These are phyloP conservation scores for Falcunculus frontatus DNA, from an alignment of 2,113 vertebrate species.

Conservation along the genomic window DNA sequence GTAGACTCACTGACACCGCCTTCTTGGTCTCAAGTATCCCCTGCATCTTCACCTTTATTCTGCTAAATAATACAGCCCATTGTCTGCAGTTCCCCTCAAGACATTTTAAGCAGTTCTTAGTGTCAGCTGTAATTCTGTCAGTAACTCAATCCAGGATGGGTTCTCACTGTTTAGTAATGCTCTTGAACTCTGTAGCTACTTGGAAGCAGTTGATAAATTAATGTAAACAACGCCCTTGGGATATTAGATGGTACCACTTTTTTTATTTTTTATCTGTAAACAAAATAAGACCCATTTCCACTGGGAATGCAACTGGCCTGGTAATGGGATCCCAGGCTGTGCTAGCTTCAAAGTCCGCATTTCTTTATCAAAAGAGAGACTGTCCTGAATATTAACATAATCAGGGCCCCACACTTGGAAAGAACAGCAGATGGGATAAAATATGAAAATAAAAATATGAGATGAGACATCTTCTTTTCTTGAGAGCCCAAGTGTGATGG, in stretches of 20 bases:
- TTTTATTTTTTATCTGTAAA: constrained; percentile 79
- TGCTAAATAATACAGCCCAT: constrained; percentile 79
- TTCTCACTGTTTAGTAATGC: constrained; percentile 66
- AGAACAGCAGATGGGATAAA: not conserved
- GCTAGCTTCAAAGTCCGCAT: not conserved
- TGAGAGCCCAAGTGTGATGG: not conserved
- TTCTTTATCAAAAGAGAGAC: not conserved
- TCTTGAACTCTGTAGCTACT: constrained; percentile 69
- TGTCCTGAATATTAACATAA: not conserved
- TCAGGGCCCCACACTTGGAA: not conserved
- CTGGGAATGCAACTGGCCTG: constrained; percentile 3
- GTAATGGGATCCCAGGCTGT: constrained; percentile 1
- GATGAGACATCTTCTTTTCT: not conserved
- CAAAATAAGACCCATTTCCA: constrained; percentile 49
- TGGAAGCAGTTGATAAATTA: constrained; percentile 74
- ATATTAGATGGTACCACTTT: constrained; percentile 62
- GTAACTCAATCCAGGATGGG: constrained; percentile 81
- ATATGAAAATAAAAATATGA: not conserved
- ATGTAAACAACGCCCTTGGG: constrained; percentile 74
- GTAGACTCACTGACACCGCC: constrained; percentile 71
- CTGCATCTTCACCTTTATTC: constrained; percentile 83
- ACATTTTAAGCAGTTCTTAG: constrained; percentile 86
- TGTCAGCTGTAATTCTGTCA: constrained; percentile 87
- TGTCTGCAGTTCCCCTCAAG: constrained; percentile 74
- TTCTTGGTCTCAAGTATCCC: constrained; percentile 75